Base-by-base conservation (phyloP, 2,888 invertebrate species). In the Seladonia tumulorum region DNA sequence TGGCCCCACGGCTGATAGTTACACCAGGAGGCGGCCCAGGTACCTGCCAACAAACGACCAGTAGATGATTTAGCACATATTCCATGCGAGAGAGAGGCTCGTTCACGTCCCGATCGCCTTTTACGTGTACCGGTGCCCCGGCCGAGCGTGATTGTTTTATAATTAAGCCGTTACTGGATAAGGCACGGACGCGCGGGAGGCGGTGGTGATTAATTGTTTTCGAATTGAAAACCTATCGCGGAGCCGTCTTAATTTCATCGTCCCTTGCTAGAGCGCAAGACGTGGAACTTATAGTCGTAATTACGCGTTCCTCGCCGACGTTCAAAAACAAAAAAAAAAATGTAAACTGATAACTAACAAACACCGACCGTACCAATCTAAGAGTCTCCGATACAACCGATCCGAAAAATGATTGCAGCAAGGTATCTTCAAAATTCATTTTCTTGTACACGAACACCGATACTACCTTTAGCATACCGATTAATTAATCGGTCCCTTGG, bases 1-100 rank as follows among this genome's bases (percentile, higher is more conserved):
- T 81, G 81, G 85, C 83, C 90, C 83, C 89, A 86, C 87, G 89
- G 88, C 79, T 88, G 88, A 90, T 91, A 90, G 92, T 91, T 91
- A 91, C 91, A 91, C 89, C 91, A 85, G 89, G 88, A 90, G 88
- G 86, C 90, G 91, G 89, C 81, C 88, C 92, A 90, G 88, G 91
- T 91, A 91, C 92, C 91, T 90, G 92, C 89, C 94, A 94, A 94
- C 94, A 94, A 95, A 95, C 94, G 95, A 95, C 92, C 93, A 87
- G 87, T 90, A 91, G 91, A 94, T 95, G 95, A 95, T 95, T 94
- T 94, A 93, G 95, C 95, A 94, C 93, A 95, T 95, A 93, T 89
- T 91, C 90, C 85, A 66, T 29, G 29, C 2, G 80, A 68, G 70
- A 85, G 63, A 83, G 86, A 81, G 87, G 80, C 86, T 88, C 90